These are phyloP conservation scores for Oikopleura albicans DNA, from an alignment of 23 tunicate species.

Conservation along the genomic window DNA sequence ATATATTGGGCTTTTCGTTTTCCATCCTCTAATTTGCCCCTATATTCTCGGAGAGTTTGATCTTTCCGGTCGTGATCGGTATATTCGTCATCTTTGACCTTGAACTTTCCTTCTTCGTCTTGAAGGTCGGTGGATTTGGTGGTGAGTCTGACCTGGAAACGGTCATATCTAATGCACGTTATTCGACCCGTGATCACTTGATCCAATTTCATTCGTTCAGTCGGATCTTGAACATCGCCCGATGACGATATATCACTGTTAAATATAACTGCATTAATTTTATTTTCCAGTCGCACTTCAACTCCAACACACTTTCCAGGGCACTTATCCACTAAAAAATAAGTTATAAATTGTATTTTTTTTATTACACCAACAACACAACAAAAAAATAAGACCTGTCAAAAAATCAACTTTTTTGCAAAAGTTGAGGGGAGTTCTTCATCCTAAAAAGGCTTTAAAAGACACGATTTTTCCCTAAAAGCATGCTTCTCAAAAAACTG, in stretches of 20 bases:
- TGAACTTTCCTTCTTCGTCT: slow-evolving; percentile 38
- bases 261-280: slow-evolving; percentile 46
- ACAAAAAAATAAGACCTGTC: no score
- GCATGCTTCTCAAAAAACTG: no score
- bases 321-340: slow-evolving; percentile 28
- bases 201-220: neutral
- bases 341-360: no score
- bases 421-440: no score
- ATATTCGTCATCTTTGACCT: slow-evolving; percentile 32
- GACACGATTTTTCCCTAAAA: no score
- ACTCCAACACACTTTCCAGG: slow-evolving; percentile 72
- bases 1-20: neutral
- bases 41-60: neutral
- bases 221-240: neutral
- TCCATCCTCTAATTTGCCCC: neutral
- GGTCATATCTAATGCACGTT: slow-evolving; percentile 37
- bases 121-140: slow-evolving; percentile 54
- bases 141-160: slow-evolving; percentile 52
- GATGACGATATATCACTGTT: slow-evolving; percentile 25
- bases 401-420: no score
- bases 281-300: slow-evolving; percentile 41
- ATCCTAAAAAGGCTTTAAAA: no score
- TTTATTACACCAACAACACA: no score
- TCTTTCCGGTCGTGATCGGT: slow-evolving; percentile 32
- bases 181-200: slow-evolving; percentile 45